A percentile compares a stretch with the other conserved stretches of the same genome.
Evolutionary conservation across 2,113 vertebrate genomes (phyloP).

Genomic region (Capreolus pygargus): DNA sequence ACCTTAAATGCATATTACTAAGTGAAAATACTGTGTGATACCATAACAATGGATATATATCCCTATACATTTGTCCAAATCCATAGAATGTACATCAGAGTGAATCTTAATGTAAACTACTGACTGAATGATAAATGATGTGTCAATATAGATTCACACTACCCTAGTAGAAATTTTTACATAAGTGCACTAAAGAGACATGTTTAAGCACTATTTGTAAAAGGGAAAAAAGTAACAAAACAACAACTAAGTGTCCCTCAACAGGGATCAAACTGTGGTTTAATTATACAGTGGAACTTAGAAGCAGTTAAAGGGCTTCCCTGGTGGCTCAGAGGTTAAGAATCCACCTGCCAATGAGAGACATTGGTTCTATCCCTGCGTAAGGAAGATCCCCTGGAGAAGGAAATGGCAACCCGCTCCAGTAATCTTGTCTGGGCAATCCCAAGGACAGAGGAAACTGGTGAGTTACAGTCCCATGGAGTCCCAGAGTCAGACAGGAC

Average conservation of each 20-base stretch:
- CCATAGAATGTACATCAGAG: background rate
- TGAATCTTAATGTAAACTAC: background rate
- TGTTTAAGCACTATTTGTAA: conserved; percentile 7
- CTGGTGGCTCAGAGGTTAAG: background rate
- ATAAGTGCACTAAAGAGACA: background rate
- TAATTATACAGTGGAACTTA: background rate
- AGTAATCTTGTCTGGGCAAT: background rate
- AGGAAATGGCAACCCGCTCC: background rate
- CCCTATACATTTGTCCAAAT: background rate
- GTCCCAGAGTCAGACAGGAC: background rate
- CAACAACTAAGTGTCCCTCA: background rate
- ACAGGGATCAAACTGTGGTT: background rate
- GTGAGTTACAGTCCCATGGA: background rate
- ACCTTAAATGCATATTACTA: background rate
- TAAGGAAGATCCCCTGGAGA: background rate
- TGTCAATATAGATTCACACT: background rate
- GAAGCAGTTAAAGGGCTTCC: background rate
- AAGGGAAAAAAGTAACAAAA: background rate
- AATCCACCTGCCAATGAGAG: background rate
- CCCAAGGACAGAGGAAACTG: background rate
- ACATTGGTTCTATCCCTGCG: background rate
- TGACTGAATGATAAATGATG: background rate
- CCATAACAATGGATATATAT: background rate
- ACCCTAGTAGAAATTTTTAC: conserved; percentile 12
- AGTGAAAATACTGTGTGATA: background rate